Base-by-base conservation (phyloP, 1,140 invertebrate species). In the Eurosta solidaginis region DNA sequence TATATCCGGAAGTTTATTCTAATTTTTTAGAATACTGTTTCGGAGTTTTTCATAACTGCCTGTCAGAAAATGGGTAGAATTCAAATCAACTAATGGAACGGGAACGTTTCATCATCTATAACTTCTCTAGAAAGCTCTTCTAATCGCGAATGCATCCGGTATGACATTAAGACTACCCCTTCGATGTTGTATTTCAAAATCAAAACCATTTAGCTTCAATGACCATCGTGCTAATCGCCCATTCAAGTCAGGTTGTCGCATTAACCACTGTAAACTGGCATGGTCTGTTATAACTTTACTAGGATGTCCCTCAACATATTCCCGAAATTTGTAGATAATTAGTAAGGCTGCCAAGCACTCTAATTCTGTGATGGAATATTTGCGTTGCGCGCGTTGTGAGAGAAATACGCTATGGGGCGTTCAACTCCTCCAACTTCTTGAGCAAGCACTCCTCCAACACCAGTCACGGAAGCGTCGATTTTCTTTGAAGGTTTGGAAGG, bases 341-440 rank as follows among this genome's bases (percentile, higher is more conserved):
- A 83, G 82, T 0, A 90, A 68, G 10, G 90, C 81, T 10, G 88
- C 88, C 36, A 90, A 80, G 25, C 84, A 83, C 84, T 90, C 89
- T 76, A 83, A 76, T 81, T 90, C 88, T 1, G 87, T 87, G n/a
- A 83, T 83, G 0, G 79, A 81, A 75, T 88, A 90, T 29, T 59
- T 63, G 45, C 45, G 29, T 63, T 63, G 52, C 2, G 36, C 76
- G 27, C 49, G 22, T 75, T 75, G 10, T 47, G 20, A 54, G 88
- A 88, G 7, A 83, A 79, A 81, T 85, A 90, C 9, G 83, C 81
- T 7, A 87, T 79, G 0, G 82, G 79, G 17, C 76, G 50, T 20
- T 85, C 81, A 3, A 47, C 25, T 0, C 47, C 47, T 14, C 36
- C 42, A 14, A 2, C 74, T 33, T 74, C 40, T n/a, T n/a, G n/a